Evolutionary conservation across 2,113 vertebrate species (phyloP), one percentile per base, ranked within the genome.

Genomic region (Telmatochromis sp.): DNA sequence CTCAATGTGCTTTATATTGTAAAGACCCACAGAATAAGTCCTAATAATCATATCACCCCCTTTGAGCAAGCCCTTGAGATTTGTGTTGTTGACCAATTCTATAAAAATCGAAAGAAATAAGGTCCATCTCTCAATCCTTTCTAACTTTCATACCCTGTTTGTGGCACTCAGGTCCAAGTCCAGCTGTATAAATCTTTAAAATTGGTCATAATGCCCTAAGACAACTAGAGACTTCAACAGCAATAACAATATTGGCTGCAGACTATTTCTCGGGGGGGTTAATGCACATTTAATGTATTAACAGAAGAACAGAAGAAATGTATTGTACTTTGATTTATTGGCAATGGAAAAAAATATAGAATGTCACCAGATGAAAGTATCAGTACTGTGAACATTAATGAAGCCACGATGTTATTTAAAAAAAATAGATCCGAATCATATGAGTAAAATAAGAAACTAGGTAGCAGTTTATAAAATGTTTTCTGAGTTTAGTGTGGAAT

Each of bases 401-500:
- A 71, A 42, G 35, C n/a, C n/a, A 23, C 7, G 2, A 40, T 42
- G 35, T 15, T 40, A 71, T 71, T 37, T 0, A 1, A 23, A 40
- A 63, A 68, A 42, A 68, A 40, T 21, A 71, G 7, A 73, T 45
- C 8, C 15, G n/a, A 73, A 45, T 73, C 65, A 73, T 68, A 68
- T 23, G n/a, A 71, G 5, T 71, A 71, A 71, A 71, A 23, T 9
- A 14, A 42, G n/a, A 71, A 4, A 71, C 35, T 23, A 71, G 37
- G 37, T 4, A 26, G 37, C 37, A 71, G n/a, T 73, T 45, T 42
- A 73, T 45, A 45, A 42, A 71, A 71, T 71, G 15, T 71, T 71
- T 71, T 71, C 65, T 42, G 65, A 71, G 12, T 71, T 73, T 26
- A 42, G 37, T 23, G 21, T 73, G 37, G n/a, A 45, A 73, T 45